Percentiles rank a stretch among this genome's conserved stretches.
These are phyloP conservation scores for Oreohelix idahoensis DNA, from an alignment of 1,140 invertebrate genomes.

Conservation along the genomic window DNA sequence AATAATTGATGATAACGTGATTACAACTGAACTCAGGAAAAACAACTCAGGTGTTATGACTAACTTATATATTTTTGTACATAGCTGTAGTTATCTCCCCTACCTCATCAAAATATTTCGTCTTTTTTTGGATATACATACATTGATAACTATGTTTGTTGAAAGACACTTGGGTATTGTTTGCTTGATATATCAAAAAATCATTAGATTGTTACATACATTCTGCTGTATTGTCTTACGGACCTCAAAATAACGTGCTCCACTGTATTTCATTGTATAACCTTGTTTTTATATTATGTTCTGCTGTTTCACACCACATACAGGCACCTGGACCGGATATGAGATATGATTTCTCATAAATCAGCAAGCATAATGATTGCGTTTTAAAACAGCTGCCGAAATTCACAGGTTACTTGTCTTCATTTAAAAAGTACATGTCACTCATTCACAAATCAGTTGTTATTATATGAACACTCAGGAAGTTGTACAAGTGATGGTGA, in stretches of 20 bases:
- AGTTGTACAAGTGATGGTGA: neutral
- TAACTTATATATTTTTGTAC: constrained; percentile 22
- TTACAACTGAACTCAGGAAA: constrained; percentile 31
- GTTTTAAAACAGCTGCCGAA: too few relatives aligned
- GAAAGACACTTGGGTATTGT: neutral
- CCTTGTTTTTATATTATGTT: too few relatives aligned
- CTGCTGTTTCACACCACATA: too few relatives aligned
- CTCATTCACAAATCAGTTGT: neutral
- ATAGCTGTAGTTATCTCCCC: constrained; percentile 10
- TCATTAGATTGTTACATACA: neutral
- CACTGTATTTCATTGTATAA: too few relatives aligned
- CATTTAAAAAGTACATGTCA: neutral
- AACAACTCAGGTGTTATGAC: constrained; percentile 28
- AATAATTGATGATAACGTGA: neutral
- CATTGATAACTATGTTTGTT: neutral
- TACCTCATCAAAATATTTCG: neutral
- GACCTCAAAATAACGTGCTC: too few relatives aligned
- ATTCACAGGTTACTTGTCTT: too few relatives aligned
- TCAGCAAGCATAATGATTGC: too few relatives aligned
- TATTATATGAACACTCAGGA: neutral
- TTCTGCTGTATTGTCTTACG: too few relatives aligned
- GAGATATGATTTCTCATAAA: too few relatives aligned
- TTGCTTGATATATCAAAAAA: neutral
- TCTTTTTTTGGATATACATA: neutral
- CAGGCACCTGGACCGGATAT: too few relatives aligned